A percentile compares a stretch with the other conserved stretches of the same genome.
Conservation (phyloP, 2,888 invertebrate species). For the Agapostemon virescens region DNA sequence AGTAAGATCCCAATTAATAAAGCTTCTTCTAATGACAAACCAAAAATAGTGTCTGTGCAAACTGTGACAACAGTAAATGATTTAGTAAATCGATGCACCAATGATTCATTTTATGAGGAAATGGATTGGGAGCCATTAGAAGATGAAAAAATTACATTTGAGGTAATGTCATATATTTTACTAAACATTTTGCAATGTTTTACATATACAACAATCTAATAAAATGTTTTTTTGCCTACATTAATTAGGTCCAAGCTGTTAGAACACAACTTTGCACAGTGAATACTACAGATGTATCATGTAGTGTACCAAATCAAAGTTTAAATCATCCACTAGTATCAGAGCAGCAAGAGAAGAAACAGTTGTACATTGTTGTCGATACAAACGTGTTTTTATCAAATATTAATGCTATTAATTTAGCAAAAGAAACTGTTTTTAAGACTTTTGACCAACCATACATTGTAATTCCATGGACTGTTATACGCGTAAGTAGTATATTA, state of each 20-base stretch:
- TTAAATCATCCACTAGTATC: constrained; percentile 55
- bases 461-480: constrained; percentile 78
- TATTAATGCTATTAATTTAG: constrained; percentile 71
- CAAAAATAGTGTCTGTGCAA: not conserved
- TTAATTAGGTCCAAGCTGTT: constrained; percentile 71
- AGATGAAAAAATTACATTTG: constrained; percentile 75
- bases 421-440: constrained; percentile 69
- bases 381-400: constrained; percentile 79
- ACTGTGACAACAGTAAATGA: constrained; percentile 20
- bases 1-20: constrained; percentile 4
- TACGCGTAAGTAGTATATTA: constrained; percentile 67
- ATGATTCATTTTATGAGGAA: constrained; percentile 67
- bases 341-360: constrained; percentile 42
- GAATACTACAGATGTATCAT: constrained; percentile 15
- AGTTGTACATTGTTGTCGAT: constrained; percentile 78
- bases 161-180: constrained; percentile 60
- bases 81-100: constrained; percentile 14
- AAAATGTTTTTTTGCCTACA: not conserved
- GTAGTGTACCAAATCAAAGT: constrained; percentile 59
- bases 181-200: not conserved
- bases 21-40: not conserved
- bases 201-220: too few relatives aligned
- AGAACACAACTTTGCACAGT: constrained; percentile 69
- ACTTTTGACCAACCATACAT: constrained; percentile 73
- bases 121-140: constrained; percentile 80